Evolutionary conservation across 1,140 invertebrate genomes (phyloP).

Genomic region (Cherax quadricarinatus): DNA sequence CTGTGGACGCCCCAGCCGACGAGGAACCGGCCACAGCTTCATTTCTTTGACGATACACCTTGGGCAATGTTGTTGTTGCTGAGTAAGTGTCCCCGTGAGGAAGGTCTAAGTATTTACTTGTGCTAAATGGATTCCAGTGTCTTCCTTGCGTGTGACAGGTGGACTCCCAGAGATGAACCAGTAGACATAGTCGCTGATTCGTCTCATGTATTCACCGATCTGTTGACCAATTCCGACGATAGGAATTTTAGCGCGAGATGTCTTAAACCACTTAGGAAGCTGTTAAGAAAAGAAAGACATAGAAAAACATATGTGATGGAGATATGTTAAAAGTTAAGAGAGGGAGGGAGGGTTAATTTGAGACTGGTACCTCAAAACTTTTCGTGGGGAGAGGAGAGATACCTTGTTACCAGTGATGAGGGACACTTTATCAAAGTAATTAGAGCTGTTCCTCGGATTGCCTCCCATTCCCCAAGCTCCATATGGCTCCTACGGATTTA

Average conservation of each 20-base stretch:
- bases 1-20: background rate
- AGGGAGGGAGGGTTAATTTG: too few species aligned
- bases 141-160: background rate
- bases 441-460: too few species aligned
- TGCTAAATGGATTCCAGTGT: background rate
- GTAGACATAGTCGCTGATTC: constrained; percentile 16
- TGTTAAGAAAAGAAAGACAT: background rate
- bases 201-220: constrained; percentile 10
- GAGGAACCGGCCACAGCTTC: background rate
- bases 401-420: too few species aligned
- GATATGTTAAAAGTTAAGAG: too few species aligned
- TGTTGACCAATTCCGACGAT: background rate
- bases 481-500: too few species aligned
- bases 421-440: too few species aligned
- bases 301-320: too few species aligned
- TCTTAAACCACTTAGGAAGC: background rate
- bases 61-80: too few species aligned
- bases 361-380: too few species aligned
- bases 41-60: background rate
- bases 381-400: too few species aligned
- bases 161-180: background rate
- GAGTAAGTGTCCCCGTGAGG: too few species aligned
- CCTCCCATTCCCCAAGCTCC: too few species aligned
- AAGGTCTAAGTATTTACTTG: background rate
- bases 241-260: background rate